Evolutionary conservation across 2,113 vertebrate genomes (phyloP), one percentile per base, ranked within the genome.

Genomic region (Elgaria multicarinata): DNA sequence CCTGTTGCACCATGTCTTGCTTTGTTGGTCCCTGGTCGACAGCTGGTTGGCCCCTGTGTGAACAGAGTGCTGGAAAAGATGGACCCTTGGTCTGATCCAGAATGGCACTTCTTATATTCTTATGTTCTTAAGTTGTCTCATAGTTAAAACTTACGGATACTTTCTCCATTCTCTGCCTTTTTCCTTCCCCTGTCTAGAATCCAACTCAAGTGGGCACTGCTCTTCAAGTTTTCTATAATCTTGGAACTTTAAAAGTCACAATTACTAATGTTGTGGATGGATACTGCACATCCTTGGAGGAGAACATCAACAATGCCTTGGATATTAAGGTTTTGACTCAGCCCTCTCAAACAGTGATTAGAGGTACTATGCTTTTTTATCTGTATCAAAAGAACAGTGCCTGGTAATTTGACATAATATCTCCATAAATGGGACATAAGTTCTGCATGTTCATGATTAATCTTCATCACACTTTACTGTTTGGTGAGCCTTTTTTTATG

Each of bases 171-270:
- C 6, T 33, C 58, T 69, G 72, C 5, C 44, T 85, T 53, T 77
- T 83, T 22, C 88, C 85, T 28, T 83, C 78, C 78, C 13, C 88
- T 72, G 7, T 55, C 28, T 94, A 99, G 99, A 99, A 99, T 94
- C 99, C 98, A 44, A 98, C 98, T 77, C 99, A 99, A 96, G 99
- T 99, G 0, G 99, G 98, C 90, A 99, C 99, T 4, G 99, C 99
- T 74, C 98, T 99, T 91, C 99, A 99, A 95, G 98, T 99, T 93
- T 99, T 99, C 95, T 97, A 99, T 89, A 99, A 99, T 93, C 97
- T 99, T 80, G 98, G 99, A 82, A 98, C 96, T 93, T 95, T 99
- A 77, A 98, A 98, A 90, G 98, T 97, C 90, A 99, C 98, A 42
- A 97, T 99, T 91, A 95, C 91, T 86, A 97, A 89, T 58, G 98